These are phyloP conservation scores for Musca domestica DNA, from an alignment of 1,140 invertebrate species.

Conservation along the genomic window DNA sequence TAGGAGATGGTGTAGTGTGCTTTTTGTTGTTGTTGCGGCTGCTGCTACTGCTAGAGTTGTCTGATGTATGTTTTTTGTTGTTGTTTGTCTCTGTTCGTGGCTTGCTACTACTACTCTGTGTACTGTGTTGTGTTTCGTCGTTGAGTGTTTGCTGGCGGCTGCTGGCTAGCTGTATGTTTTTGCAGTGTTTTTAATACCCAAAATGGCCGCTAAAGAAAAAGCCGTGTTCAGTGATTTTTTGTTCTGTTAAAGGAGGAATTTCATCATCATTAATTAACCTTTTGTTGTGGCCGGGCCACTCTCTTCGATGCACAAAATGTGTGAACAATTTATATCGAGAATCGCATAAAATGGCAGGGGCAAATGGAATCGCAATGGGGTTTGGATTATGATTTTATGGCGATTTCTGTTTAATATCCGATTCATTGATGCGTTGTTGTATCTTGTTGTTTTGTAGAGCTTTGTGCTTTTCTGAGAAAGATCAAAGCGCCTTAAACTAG, in stretches of 20 bases:
- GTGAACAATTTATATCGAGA: not conserved
- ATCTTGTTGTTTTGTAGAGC: too few species aligned
- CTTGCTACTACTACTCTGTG: conserved; percentile 11
- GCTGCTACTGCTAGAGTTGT: not conserved
- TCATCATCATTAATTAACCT: not conserved
- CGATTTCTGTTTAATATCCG: too few species aligned
- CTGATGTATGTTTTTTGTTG: not conserved
- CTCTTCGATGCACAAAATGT: not conserved
- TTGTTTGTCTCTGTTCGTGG: not conserved
- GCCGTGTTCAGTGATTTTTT: conserved; percentile 14
- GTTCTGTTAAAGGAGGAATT: not conserved
- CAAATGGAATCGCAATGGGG: too few species aligned
- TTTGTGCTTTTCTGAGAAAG: too few species aligned
- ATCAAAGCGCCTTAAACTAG: too few species aligned
- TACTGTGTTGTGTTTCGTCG: not conserved
- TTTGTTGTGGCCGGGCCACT: not conserved
- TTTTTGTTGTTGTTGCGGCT: not conserved
- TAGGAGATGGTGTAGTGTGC: not conserved
- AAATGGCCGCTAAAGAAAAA: conserved; percentile 28
- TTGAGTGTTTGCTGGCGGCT: not conserved
- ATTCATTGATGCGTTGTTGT: too few species aligned
- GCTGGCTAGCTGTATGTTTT: not conserved
- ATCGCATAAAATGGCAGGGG: not conserved
- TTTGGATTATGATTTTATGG: too few species aligned
- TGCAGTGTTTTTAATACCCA: conserved; percentile 24